phyloP scores from a whole-genome alignment of 2,113 vertebrate species.

The Morone saxatilis region DNA sequence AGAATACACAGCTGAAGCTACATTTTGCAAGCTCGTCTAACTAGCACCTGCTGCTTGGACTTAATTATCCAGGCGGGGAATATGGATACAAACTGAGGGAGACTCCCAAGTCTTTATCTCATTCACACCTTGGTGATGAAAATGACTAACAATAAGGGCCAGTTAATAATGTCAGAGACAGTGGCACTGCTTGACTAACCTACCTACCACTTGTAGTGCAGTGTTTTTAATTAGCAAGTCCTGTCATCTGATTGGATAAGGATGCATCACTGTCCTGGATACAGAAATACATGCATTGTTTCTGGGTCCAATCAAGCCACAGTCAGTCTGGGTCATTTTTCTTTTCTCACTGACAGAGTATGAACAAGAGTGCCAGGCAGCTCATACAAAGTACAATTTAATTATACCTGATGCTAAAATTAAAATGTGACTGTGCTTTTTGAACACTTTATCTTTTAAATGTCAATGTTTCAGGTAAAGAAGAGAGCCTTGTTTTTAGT shows the following conservation, averaged over 20 bases:
- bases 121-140: conserved; percentile 51
- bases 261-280: conserved; percentile 16
- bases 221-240: conserved; percentile 25
- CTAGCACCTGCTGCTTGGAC: conserved; percentile 61
- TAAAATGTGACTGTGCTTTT: neutral
- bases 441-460: conserved; percentile 20
- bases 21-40: conserved; percentile 51
- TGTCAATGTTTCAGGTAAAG: conserved; percentile 12
- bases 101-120: conserved; percentile 51
- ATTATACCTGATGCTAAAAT: conserved; percentile 1
- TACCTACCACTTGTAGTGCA: conserved; percentile 25
- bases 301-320: neutral
- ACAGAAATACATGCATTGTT: conserved; percentile 17
- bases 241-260: conserved; percentile 27
- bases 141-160: conserved; percentile 26
- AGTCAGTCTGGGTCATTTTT: neutral
- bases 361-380: neutral
- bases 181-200: conserved; percentile 21
- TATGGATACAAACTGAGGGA: conserved; percentile 41
- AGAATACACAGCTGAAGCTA: conserved; percentile 38
- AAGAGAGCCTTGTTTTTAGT: no score
- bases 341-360: neutral
- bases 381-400: neutral
- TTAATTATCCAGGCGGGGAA: conserved; percentile 73
- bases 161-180: conserved; percentile 46